A percentile compares a stretch with the other conserved stretches of the same genome.
phyloP scores from a whole-genome alignment of 2,113 vertebrate genomes.

The Oncorhynchus keta region DNA sequence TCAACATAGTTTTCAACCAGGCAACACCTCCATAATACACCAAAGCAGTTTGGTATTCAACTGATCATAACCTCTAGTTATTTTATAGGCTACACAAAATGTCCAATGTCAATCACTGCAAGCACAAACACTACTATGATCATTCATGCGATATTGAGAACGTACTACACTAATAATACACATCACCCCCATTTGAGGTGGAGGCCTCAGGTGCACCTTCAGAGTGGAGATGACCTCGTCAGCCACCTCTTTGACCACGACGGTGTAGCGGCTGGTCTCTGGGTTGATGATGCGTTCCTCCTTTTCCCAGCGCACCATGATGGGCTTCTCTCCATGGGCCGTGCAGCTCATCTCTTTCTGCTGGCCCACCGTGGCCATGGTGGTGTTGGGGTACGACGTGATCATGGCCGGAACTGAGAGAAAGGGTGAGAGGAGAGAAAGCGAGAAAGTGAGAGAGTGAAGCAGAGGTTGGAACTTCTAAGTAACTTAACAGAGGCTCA shows the following conservation, averaged over 20 bases:
- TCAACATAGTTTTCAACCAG: too few relatives aligned
- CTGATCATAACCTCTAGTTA: too few relatives aligned
- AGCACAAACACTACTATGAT: not conserved
- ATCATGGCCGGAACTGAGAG: slow-evolving; percentile 96
- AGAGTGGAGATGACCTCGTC: slow-evolving; percentile 95
- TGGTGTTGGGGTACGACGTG: slow-evolving; percentile 97
- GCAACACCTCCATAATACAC: slow-evolving; percentile 22
- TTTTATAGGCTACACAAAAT: too few relatives aligned
- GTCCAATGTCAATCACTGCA: too few relatives aligned
- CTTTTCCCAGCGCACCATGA: slow-evolving; percentile 99
- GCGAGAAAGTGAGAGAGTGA: not conserved
- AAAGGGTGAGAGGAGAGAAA: too few relatives aligned
- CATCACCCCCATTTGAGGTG: not conserved
- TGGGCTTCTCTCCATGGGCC: slow-evolving; percentile 95
- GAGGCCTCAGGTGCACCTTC: slow-evolving; percentile 73
- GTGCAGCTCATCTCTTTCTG: slow-evolving; percentile 97
- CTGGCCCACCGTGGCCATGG: slow-evolving; percentile 93
- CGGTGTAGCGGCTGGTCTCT: slow-evolving; percentile 93
- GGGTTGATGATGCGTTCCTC: slow-evolving; percentile 97
- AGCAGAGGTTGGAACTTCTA: too few relatives aligned
- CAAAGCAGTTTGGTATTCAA: too few relatives aligned
- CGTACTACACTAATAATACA: not conserved
- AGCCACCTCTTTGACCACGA: slow-evolving; percentile 90
- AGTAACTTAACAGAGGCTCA: too few relatives aligned
- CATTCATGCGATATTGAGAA: not conserved